These are phyloP conservation scores for Graptemys geographica DNA, from an alignment of 2,797 vertebrate species.

Conservation along the genomic window DNA sequence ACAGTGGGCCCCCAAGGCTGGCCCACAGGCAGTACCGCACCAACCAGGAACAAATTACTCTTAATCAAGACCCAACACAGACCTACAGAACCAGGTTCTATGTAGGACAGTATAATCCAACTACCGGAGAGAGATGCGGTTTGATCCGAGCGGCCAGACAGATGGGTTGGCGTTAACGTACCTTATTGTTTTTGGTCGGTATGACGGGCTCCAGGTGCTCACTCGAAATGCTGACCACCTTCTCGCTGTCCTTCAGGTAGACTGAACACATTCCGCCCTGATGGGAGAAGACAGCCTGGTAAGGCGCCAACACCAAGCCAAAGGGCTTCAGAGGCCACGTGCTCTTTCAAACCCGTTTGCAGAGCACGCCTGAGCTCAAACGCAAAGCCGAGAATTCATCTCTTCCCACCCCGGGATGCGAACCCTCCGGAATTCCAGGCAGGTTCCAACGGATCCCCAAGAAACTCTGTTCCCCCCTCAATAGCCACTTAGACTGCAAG, in stretches of 20 bases:
- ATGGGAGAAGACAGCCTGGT: not conserved
- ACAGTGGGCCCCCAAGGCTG: no score
- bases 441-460: not conserved
- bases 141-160: not conserved
- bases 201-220: constrained; percentile 95
- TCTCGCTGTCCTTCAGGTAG: constrained; percentile 93
- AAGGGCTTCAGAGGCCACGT: not conserved
- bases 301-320: no score
- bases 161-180: constrained; percentile 49
- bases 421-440: not conserved
- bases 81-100: not conserved
- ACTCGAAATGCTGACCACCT: constrained; percentile 94
- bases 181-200: constrained; percentile 96
- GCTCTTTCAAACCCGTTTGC: not conserved
- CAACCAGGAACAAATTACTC: not conserved
- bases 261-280: constrained; percentile 96
- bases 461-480: not conserved
- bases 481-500: not conserved
- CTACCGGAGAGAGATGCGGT: not conserved
- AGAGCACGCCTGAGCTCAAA: not conserved
- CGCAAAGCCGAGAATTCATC: not conserved
- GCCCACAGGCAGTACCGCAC: not conserved
- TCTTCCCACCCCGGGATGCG: not conserved
- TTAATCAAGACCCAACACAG: not conserved
- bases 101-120: not conserved